Percentiles rank a stretch among this genome's conserved stretches.
Evolutionary conservation across 2,888 invertebrate genomes (phyloP).

Genomic region (Gari tellinella): DNA sequence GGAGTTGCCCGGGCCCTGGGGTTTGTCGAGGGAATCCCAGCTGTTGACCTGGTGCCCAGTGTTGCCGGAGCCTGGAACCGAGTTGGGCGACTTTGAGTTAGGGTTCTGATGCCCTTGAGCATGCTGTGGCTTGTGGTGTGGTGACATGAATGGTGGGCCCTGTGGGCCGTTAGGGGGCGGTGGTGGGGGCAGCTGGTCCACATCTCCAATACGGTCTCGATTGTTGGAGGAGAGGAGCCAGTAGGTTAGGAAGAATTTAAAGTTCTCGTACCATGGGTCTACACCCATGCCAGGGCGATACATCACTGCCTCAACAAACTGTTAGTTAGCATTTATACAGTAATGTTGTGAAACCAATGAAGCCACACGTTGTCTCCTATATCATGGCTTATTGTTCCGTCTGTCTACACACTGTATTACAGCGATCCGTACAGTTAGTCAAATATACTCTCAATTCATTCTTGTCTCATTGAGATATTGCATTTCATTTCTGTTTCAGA

Average conservation of each 20-base stretch:
- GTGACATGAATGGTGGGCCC: constrained; percentile 48
- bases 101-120: constrained; percentile 39
- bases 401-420: too few species aligned
- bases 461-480: too few species aligned
- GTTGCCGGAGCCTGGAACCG: constrained; percentile 29
- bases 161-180: constrained; percentile 49
- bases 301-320: constrained; percentile 36
- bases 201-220: constrained; percentile 53
- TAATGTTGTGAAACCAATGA: too few species aligned
- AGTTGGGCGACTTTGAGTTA: constrained; percentile 40
- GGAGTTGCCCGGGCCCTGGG: constrained; percentile 33
- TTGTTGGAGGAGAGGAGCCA: constrained; percentile 67
- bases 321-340: too few species aligned
- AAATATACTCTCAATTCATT: too few species aligned
- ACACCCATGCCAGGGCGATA: constrained; percentile 62
- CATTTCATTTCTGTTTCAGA: too few species aligned
- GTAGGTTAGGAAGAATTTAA: constrained; percentile 65
- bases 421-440: too few species aligned
- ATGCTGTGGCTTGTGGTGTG: constrained; percentile 45
- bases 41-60: constrained; percentile 48
- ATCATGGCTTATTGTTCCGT: too few species aligned
- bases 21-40: constrained; percentile 48
- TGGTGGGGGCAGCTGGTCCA: constrained; percentile 53
- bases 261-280: constrained; percentile 68
- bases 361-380: too few species aligned